A percentile compares a stretch with the other conserved stretches of the same genome.
Evolutionary conservation across 2,797 vertebrate species (phyloP).

Genomic region (Sebastes trivittatus): DNA sequence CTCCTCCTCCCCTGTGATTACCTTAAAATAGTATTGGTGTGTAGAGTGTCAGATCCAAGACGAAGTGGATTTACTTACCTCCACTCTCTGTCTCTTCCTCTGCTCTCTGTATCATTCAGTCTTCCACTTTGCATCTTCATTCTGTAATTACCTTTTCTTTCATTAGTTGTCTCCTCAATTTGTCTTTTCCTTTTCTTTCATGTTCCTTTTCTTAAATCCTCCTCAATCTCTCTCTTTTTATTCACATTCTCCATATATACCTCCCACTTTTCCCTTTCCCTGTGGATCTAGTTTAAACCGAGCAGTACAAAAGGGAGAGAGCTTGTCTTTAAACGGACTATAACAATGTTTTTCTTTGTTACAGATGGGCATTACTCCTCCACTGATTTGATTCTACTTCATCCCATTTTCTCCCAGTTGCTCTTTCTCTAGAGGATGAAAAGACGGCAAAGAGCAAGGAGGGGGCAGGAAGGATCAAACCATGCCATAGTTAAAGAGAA

Average conservation of each 20-base stretch:
- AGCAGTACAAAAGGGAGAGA: constrained; percentile 9
- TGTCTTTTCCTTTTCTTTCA: not conserved
- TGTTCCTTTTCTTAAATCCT: not conserved
- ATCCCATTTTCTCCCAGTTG: constrained; percentile 2
- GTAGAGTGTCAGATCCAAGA: constrained; percentile 30
- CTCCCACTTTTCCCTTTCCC: not conserved
- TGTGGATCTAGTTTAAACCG: constrained; percentile 35
- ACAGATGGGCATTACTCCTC: constrained; percentile 11
- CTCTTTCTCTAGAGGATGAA: constrained; percentile 3
- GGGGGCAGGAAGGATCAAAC: not conserved
- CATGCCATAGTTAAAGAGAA: not conserved
- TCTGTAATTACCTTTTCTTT: constrained; percentile 22
- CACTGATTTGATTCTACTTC: constrained; percentile 16
- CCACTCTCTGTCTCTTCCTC: not conserved
- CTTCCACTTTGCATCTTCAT: not conserved
- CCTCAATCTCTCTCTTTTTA: not conserved
- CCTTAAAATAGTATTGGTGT: constrained; percentile 43
- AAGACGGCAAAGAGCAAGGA: not conserved
- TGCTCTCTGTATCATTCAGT: constrained; percentile 22
- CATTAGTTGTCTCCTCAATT: constrained; percentile 21
- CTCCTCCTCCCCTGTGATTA: constrained; percentile 44
- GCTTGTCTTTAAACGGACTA: constrained; percentile 35
- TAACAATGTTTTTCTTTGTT: constrained; percentile 26
- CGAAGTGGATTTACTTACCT: constrained; percentile 42
- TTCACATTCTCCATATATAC: not conserved